Evolutionary conservation across 64 coral and sea anemone genomes (phyloP), one percentile per base, ranked within the genome.

Genomic region (Actinia tenebrosa): DNA sequence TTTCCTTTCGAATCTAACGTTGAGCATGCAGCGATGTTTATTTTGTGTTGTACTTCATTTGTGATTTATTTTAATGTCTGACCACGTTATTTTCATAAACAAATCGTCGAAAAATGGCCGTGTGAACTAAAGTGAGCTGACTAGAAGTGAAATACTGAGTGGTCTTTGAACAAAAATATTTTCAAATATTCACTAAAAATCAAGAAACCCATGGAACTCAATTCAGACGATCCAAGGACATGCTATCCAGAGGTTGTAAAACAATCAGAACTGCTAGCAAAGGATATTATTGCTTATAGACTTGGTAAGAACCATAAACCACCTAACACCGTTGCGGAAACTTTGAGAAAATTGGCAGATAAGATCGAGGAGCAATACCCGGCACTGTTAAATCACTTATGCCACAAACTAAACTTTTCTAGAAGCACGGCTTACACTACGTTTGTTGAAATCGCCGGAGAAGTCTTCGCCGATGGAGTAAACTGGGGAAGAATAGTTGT

Each of bases 401-500:
- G 97, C 71, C 80, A 86, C 45, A 99, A 99, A 91, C 59, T 95
- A 44, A 93, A 99, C 68, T 86, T 99, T 61, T 93, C 93, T 50
- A 86, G 88, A 22, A 92, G 78, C 60, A 99, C 97, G 18, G 97
- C 88, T 5, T 99, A 99, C 60, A 71, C 80, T 62, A 95, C 97
- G 16, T 99, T 99, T 90, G 84, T 82, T 7, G 93, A 99, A 88
- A 95, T 99, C 75, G 97, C 97, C 10, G 88, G 91, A 44, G 97
- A 99, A 82, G 97, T 99, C 53, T 99, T 95, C 58, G 90, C 89
- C 8, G 97, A 99, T 91, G 97, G 97, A 63, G 23, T 99, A 37
- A 99, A 99, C 84, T 99, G 97, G 97, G 97, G 97, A 47, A 95
- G 97, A 46, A 99, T 99, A 59, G 97, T 95, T 20, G 97, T 91